These are phyloP conservation scores for Coregonus ussuriensis DNA, from an alignment of 2,797 vertebrate species.

Conservation along the genomic window DNA sequence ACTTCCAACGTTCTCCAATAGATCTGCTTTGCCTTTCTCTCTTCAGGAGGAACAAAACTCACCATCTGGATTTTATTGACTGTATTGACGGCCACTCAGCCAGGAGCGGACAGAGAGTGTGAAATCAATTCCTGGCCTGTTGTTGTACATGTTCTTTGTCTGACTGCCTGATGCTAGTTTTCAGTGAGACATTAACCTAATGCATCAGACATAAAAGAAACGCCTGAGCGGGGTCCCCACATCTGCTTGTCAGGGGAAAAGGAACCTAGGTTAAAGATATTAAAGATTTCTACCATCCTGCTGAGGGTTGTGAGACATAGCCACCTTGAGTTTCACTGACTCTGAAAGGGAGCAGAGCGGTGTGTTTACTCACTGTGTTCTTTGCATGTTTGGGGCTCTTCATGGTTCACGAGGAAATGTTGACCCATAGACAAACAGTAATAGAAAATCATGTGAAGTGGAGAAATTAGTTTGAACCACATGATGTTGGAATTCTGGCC, in stretches of 20 bases:
- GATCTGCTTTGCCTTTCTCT: constrained; percentile 60
- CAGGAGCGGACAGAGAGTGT: constrained; percentile 64
- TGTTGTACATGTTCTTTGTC: constrained; percentile 42
- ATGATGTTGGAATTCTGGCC: no score
- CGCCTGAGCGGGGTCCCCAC: no score
- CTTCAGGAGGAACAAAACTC: constrained; percentile 69
- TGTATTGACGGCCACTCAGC: constrained; percentile 67
- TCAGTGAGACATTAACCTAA: no score
- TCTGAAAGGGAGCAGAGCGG: neutral
- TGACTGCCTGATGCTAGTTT: neutral
- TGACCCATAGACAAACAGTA: constrained; percentile 44
- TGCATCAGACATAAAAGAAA: no score
- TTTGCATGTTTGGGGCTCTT: neutral
- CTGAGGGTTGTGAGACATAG: constrained; percentile 38
- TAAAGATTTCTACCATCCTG: no score
- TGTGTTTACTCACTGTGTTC: no score
- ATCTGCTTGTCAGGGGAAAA: no score
- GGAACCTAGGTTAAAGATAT: no score
- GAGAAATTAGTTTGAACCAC: no score
- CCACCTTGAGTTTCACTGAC: constrained; percentile 51
- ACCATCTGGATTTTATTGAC: constrained; percentile 78
- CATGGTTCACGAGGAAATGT: neutral
- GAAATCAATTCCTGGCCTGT: constrained; percentile 73
- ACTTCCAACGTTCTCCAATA: constrained; percentile 60
- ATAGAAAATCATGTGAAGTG: no score